Base-by-base conservation (phyloP, 2,797 vertebrate genomes). In the Emys orbicularis region DNA sequence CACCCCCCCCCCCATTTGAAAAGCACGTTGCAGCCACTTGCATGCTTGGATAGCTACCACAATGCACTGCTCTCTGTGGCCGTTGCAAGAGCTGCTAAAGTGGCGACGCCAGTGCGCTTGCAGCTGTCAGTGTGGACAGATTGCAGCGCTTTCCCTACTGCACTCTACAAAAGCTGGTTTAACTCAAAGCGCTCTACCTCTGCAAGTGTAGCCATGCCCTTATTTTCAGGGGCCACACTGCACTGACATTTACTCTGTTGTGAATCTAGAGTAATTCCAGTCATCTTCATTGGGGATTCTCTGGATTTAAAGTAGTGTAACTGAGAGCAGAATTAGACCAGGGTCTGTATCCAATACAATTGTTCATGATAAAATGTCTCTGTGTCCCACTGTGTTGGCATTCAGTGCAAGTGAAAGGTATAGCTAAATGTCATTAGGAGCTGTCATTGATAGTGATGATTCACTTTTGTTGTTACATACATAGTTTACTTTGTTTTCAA, bases 401-500 rank as follows among this genome's bases (percentile, higher is more conserved):
- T 82, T 23, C 87, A 92, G 88, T 87, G 80, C 56, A 52, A 61
- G n/a, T 34, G 56, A 92, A 90, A 96, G 89, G 85, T 93, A 90
- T 90, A 80, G 92, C 68, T 49, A 41, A 27, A 16, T 68, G 61
- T n/a, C 44, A 12, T 49, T 19, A 57, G 74, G 31, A 10, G 47
- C 41, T 72, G 65, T 41, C 34, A 56, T 41, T 61, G 81, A 47
- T 52, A 11, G 37, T 11, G 25, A 41, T 61, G 29, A 49, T 19
- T 84, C 12, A 21, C 34, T 47, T 68, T 61, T 84, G n/a, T 59
- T 37, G 61, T 54, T 27, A 49, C 41, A 59, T 21, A 19, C 12
- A 2, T 86, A 87, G 92, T 90, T 96, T 91, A 85, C 23, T 93
- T 95, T 81, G 83, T 90, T 96, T 93, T 87, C n/a, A 47, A 61